Conservation (phyloP, 2,113 vertebrate genomes). For the Neotoma lepida region DNA sequence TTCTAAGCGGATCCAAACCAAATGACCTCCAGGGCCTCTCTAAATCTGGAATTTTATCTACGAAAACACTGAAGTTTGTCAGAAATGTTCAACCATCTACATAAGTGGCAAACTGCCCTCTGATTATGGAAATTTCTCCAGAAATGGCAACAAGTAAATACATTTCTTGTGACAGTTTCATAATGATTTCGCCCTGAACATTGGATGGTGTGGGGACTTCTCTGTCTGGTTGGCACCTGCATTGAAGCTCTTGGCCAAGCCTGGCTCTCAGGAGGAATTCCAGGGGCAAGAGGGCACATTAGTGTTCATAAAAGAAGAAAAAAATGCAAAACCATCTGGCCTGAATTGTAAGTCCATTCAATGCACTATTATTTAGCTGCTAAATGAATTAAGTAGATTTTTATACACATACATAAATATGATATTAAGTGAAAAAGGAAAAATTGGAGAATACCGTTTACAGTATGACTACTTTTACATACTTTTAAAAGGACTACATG, state of each 20-base stretch:
- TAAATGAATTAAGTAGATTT: conserved; percentile 12
- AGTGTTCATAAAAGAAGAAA: not conserved
- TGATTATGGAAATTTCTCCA: not conserved
- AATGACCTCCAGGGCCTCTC: conserved; percentile 5
- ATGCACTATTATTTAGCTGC: conserved; percentile 14
- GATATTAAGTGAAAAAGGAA: not conserved
- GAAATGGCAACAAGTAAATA: not conserved
- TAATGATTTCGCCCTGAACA: not conserved
- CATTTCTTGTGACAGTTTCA: not conserved
- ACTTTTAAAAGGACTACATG: not conserved
- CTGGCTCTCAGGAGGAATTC: not conserved
- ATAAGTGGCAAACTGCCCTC: not conserved
- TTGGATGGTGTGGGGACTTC: not conserved
- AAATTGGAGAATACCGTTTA: not conserved
- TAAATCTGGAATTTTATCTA: conserved; percentile 35
- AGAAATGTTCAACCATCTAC: conserved; percentile 33
- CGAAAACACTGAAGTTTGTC: conserved; percentile 43
- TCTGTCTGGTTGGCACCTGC: not conserved
- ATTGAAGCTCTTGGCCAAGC: not conserved
- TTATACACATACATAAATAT: not conserved
- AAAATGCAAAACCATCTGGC: not conserved
- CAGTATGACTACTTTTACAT: not conserved
- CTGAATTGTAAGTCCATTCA: not conserved
- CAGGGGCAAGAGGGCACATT: not conserved
- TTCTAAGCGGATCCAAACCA: conserved; percentile 5